phyloP scores from a whole-genome alignment of 2,113 vertebrate species.

The Clarias macrocephalus region DNA sequence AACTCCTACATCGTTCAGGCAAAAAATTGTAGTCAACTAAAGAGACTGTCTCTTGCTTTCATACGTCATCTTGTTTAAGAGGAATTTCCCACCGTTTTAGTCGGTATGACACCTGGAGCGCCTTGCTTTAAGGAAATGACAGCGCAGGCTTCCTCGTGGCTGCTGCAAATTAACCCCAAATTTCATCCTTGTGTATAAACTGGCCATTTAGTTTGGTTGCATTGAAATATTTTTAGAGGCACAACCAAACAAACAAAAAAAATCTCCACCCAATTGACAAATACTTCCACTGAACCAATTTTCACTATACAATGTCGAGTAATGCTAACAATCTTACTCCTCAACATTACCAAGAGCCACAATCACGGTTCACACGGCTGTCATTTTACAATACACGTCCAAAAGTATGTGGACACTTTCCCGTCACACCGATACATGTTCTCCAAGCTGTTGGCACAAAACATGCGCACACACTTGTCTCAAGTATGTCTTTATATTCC shows the following conservation, averaged over 20 bases:
- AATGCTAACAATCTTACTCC: too few species aligned
- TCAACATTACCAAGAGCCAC: neutral
- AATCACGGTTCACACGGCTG: neutral
- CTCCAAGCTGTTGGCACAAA: neutral
- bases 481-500: neutral
- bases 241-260: neutral
- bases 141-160: too few species aligned
- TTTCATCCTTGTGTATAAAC: neutral
- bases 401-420: neutral
- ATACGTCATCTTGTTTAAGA: neutral
- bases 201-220: neutral
- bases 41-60: neutral
- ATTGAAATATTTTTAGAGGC: too few species aligned
- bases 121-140: too few species aligned
- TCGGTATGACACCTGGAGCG: neutral
- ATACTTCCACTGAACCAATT: neutral
- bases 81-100: neutral
- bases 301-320: neutral
- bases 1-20: neutral
- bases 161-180: neutral
- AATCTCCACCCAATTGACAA: neutral
- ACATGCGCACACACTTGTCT: neutral
- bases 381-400: neutral
- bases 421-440: neutral
- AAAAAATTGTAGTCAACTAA: neutral